A percentile compares a stretch with the other conserved stretches of the same genome.
Conservation (phyloP, 2,113 vertebrate species). For the Python bivittatus region DNA sequence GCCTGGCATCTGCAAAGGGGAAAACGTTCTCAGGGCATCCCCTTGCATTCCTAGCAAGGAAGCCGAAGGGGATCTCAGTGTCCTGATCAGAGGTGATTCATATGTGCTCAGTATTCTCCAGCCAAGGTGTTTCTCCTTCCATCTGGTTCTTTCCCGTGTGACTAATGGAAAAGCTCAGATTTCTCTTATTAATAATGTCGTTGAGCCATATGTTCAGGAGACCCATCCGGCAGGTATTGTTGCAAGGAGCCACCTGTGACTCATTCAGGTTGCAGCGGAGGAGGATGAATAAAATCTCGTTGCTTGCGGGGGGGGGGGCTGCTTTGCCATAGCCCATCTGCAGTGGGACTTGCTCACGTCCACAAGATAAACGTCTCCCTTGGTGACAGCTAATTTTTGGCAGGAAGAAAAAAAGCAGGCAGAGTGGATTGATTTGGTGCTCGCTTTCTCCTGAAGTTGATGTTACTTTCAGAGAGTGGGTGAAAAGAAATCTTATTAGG, state of each 20-base stretch:
- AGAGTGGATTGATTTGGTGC: background rate
- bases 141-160: conserved; percentile 36
- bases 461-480: background rate
- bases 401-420: background rate
- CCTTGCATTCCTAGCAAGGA: background rate
- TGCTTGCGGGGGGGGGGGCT: background rate
- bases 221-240: conserved; percentile 57
- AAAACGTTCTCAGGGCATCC: background rate
- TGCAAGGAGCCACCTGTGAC: conserved; percentile 67
- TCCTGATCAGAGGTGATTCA: conserved; percentile 50
- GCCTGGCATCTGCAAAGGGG: background rate
- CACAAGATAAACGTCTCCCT: background rate
- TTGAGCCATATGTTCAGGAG: conserved; percentile 47
- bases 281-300: conserved; percentile 46
- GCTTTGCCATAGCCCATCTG: background rate
- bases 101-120: conserved; percentile 12
- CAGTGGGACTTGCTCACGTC: background rate
- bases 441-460: background rate
- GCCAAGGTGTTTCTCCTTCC: conserved; percentile 48
- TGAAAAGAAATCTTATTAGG: background rate
- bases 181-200: conserved; percentile 41
- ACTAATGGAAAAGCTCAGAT: conserved; percentile 49
- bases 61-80: conserved; percentile 5
- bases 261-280: conserved; percentile 56
- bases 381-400: no score